Base-by-base conservation (phyloP, 2,888 invertebrate genomes). In the Didymodactylos carnosus region DNA sequence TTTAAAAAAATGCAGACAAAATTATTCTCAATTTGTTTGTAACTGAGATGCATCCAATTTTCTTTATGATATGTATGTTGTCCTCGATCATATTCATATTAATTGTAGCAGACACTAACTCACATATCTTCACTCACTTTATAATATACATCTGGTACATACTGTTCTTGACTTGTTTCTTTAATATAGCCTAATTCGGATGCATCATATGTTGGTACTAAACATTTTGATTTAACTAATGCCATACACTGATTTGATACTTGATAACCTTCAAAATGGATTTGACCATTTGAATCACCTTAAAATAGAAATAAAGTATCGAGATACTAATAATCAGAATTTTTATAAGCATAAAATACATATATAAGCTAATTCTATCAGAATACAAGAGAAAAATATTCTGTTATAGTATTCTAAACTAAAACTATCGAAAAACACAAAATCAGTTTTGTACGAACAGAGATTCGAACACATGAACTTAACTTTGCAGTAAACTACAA, bases 161-260 rank as follows among this genome's bases (percentile, higher is more conserved):
- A 98, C 86, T 94, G 94, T 81, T 89, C 88, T 81, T 91, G 90
- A 75, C 89, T 87, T 71, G 94, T 92, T 84, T 95, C 94, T 77
- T 91, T 88, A 77, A 95, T 89, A 85, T 93, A 97, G 75, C 93
- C 98, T 75, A 98, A 87, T 84, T 98, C 97, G 53, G 97, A 92
- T 76, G 92, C 93, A 87, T 97, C 95, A 82, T 90, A 90, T 40
- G 98, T 97, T 70, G 98, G 98, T 80, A 98, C 87, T 79, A 99
- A 87, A 82, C 94, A 91, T 80, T 89, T 87, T 84, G 95, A 95
- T 76, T 91, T 87, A 75, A 95, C 97, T 80, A 98, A 86, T 76
- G 94, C 92, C 90, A 92, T 91, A 84, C 95, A 94, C 85, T 98
- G 98, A 84, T 92, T 92, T 62, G 97, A 95, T 77, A 98, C 95